Evolutionary conservation across 2,113 vertebrate genomes (phyloP).

Genomic region (Pristiophorus japonicus): DNA sequence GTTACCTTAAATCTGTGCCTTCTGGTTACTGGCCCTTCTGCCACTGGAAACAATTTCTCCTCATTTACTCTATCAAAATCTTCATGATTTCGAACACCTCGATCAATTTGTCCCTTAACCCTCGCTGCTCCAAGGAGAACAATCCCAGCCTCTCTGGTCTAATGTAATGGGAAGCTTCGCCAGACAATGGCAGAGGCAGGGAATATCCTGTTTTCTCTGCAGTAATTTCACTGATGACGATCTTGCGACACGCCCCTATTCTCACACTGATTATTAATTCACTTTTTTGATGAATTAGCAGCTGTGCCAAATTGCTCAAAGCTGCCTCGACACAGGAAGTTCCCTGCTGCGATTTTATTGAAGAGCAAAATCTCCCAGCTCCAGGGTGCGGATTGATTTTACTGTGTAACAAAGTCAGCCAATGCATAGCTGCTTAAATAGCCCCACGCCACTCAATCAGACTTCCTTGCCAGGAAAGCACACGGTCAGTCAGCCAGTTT

Average conservation of each 20-base stretch:
- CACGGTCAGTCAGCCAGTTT: not conserved
- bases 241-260: not conserved
- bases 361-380: slow-evolving; percentile 21
- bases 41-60: too few relatives aligned
- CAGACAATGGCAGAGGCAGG: too few relatives aligned
- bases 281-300: slow-evolving; percentile 25
- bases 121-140: not conserved
- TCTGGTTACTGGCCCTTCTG: too few relatives aligned
- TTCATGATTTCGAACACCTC: too few relatives aligned
- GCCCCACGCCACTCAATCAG: not conserved
- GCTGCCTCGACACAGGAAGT: not conserved
- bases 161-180: not conserved
- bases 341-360: not conserved
- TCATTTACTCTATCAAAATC: too few relatives aligned
- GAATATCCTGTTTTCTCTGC: not conserved
- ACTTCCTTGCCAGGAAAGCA: not conserved
- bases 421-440: not conserved
- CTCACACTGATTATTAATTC: slow-evolving; percentile 17
- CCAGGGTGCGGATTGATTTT: not conserved
- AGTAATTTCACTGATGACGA: not conserved
- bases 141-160: not conserved
- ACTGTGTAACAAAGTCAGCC: not conserved
- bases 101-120: too few relatives aligned
- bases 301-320: not conserved
- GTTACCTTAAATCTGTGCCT: too few relatives aligned